These are phyloP conservation scores for Hypena proboscidalis DNA, from an alignment of 2,888 invertebrate genomes.

Conservation along the genomic window DNA sequence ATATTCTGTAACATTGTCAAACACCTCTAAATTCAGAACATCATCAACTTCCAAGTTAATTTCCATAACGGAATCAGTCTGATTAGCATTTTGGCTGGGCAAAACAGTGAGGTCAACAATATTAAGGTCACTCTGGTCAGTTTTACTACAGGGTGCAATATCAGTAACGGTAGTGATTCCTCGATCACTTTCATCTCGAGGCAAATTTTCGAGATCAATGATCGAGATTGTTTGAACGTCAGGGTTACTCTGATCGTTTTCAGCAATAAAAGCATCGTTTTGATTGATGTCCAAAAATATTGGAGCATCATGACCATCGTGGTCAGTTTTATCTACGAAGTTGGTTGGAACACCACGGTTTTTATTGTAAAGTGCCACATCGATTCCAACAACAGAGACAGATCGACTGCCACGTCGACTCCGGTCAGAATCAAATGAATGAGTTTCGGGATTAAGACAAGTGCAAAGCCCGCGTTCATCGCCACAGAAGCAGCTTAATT, in stretches of 20 bases:
- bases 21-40: conserved; percentile 9
- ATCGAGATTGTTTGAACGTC: conserved; percentile 2
- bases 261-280: conserved; percentile 3
- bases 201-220: conserved; percentile 1
- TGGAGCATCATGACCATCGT: conserved; percentile 7
- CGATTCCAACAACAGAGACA: conserved; percentile 5
- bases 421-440: conserved; percentile 9
- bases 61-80: conserved; percentile 7
- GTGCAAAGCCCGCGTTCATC: conserved; percentile 14
- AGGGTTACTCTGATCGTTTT: conserved; percentile 1
- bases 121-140: conserved; percentile 5
- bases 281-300: conserved; percentile 6
- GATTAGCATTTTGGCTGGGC: conserved; percentile 5
- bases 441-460: conserved; percentile 16
- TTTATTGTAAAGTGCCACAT: conserved; percentile 3
- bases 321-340: conserved; percentile 7
- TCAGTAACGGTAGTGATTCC: conserved; percentile 3
- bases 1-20: conserved; percentile 8
- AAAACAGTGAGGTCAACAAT: conserved; percentile 7
- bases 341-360: conserved; percentile 6
- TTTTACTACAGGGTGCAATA: conserved; percentile 5
- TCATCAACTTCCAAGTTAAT: conserved; percentile 5
- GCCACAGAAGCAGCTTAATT: conserved; percentile 23
- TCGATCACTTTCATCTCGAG: conserved; percentile 1
- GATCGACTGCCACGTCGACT: conserved; percentile 5